These are phyloP conservation scores for Axea sp. DNA, from an alignment of 2,888 invertebrate species.

Conservation along the genomic window DNA sequence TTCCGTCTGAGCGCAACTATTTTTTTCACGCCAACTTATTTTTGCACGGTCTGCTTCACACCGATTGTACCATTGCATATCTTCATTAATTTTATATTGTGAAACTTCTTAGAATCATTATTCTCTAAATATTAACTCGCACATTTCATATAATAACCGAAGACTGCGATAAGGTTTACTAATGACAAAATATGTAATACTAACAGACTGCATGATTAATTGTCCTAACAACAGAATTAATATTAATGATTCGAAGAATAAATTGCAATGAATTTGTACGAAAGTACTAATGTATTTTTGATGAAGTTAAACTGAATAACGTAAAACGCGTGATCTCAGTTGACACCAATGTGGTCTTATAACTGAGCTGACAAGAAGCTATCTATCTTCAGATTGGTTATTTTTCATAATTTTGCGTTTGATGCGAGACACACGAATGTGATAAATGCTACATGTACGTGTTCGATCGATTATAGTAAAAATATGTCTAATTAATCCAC, in stretches of 20 bases:
- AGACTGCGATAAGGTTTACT: too few species aligned
- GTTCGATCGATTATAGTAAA: too few species aligned
- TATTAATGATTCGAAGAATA: constrained; percentile 18
- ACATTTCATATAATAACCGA: too few species aligned
- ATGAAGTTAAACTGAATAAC: constrained; percentile 12
- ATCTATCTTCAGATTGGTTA: constrained; percentile 6
- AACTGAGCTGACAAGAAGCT: background rate
- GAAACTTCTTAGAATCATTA: constrained; percentile 26
- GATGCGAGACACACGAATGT: constrained; percentile 1
- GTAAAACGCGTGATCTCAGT: constrained; percentile 5
- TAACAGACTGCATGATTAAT: constrained; percentile 39
- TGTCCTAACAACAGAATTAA: constrained; percentile 11
- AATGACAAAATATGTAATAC: too few species aligned
- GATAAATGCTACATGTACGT: too few species aligned
- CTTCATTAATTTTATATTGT: constrained; percentile 18
- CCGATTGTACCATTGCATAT: constrained; percentile 6
- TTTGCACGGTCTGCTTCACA: constrained; percentile 43
- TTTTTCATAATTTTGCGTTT: constrained; percentile 3
- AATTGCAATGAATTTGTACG: constrained; percentile 13
- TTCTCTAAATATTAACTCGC: constrained; percentile 13
- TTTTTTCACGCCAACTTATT: constrained; percentile 33
- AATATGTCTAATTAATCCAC: too few species aligned
- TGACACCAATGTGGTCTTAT: constrained; percentile 12
- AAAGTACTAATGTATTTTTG: constrained; percentile 15
- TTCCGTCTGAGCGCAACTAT: background rate